Evolutionary conservation across 1,140 invertebrate genomes (phyloP), one percentile per base, ranked within the genome.

Genomic region (Pogonomyrmex californicus): DNA sequence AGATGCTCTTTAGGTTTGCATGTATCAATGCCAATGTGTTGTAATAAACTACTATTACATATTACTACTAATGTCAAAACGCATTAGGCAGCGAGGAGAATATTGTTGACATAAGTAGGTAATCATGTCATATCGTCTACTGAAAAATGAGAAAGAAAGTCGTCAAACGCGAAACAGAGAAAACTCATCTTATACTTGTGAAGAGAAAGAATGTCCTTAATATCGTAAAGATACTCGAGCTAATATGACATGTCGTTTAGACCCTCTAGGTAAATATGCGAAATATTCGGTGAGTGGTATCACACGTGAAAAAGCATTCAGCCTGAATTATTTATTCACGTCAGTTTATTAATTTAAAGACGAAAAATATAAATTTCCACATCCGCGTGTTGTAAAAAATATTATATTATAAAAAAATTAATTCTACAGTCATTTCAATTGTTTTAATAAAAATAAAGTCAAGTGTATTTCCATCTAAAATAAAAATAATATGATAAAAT

Each of bases 111-210:
- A 47, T 44, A 73, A 73, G 41, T 60, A 14, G 41, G 41, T 83
- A 75, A 83, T 75, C 41, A 49, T 10, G 51, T 60, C 30, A 33
- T 73, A 47, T 47, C 30, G 30, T 58, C 10, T 14, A 38, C 3
- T 6, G 51, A 60, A 49, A 73, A 60, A 49, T 23, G 4, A 62
- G 47, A 49, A 38, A 36, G 30, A 41, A 62, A 83, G 12, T 58
- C 51, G 17, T 47, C 66, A 73, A 83, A 83, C 54, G 5, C 12
- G 30, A 73, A 56, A 82, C 71, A 73, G 44, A 12, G 30, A 38
- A 47, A 75, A 71, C 51, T 73, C 66, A 82, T 82, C 17, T 82
- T 44, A 73, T 71, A 12, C 54, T 75, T 68, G 41, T 75, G 30
- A 60, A 49, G 41, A 60, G 68, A 83, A 58, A 70, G 54, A 49